These are phyloP conservation scores for Archivesica marissinica DNA, from an alignment of 1,140 invertebrate genomes.

Conservation along the genomic window DNA sequence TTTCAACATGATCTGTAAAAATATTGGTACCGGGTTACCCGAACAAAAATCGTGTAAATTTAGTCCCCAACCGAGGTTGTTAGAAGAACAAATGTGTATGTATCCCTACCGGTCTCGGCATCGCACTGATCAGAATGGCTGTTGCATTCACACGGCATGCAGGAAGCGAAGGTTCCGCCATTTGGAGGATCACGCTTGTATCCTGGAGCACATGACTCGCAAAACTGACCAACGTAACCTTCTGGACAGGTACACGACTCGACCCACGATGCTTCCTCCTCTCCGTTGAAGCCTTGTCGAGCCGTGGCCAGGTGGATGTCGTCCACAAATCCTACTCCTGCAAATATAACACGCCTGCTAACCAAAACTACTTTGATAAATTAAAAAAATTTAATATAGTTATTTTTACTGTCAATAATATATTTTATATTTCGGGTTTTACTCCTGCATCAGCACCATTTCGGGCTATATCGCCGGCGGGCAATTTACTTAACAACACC, in stretches of 20 bases:
- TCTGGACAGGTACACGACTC: constrained; percentile 97
- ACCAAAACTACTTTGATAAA: no score
- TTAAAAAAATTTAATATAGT: no score
- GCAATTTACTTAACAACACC: no score
- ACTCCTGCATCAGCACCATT: no score
- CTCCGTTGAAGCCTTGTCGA: constrained; percentile 90
- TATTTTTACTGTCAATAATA: no score
- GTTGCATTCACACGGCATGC: constrained; percentile 98
- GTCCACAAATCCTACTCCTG: constrained; percentile 94
- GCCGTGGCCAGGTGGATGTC: constrained; percentile 95
- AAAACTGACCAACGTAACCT: constrained; percentile 96
- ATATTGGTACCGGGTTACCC: no score
- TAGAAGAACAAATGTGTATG: no score
- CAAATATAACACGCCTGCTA: constrained; percentile 55
- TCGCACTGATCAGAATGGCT: constrained; percentile 98
- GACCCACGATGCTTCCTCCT: constrained; percentile 92
- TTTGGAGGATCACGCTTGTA: constrained; percentile 95
- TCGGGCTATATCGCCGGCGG: no score
- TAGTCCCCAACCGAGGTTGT: no score
- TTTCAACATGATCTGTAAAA: no score
- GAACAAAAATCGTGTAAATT: no score
- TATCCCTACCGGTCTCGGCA: constrained; percentile 93
- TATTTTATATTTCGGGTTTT: no score
- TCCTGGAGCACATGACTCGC: constrained; percentile 97
- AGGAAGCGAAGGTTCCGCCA: constrained; percentile 95